Base-by-base conservation (phyloP, 2,888 invertebrate genomes). In the Phortica magna region DNA sequence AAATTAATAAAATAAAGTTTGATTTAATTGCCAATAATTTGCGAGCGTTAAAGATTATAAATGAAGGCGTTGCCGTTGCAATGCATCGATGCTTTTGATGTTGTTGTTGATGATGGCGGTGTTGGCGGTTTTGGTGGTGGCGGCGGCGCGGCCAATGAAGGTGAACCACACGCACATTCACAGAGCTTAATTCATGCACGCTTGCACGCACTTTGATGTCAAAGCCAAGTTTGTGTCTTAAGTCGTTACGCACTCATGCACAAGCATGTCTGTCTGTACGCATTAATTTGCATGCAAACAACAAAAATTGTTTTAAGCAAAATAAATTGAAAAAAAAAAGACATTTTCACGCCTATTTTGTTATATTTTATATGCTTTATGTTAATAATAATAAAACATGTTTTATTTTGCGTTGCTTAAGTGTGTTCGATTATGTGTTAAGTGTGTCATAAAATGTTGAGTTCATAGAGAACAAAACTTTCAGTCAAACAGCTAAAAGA, bases 1-100 rank as follows among this genome's bases (percentile, higher is more conserved):
- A 77, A 79, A 77, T 82, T 83, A 88, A 85, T 86, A 83, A 84
- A 86, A 85, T 86, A 83, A 84, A 86, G 88, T 84, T 88, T 70
- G 70, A 48, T 70, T 70, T 71, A 71, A 71, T 78, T 65, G 57
- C 81, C 83, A 79, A 86, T 88, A 85, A 86, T 84, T 80, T 73
- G 74, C 75, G 48, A 74, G 22, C 41, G 14, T 65, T 39, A 65
- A 41, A 65, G 65, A 31, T 70, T 53, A 70, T 31, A 70, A 19
- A 48, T 53, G 31, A 19, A n/a, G 70, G 42, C 53, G 22, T 48
- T 48, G 70, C 53, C 2, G n/a, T n/a, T 31, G 31, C 31, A 31
- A 31, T 31, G 31, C 19, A 19, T 31, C 7, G 12, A 65, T 48
- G 14, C 3, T 2, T 12, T 12, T 7, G 48, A 48, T 48, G 48